Percentiles rank a stretch among this genome's conserved stretches.
These are phyloP conservation scores for Leucozona laternaria DNA, from an alignment of 2,888 invertebrate genomes.

Conservation along the genomic window DNA sequence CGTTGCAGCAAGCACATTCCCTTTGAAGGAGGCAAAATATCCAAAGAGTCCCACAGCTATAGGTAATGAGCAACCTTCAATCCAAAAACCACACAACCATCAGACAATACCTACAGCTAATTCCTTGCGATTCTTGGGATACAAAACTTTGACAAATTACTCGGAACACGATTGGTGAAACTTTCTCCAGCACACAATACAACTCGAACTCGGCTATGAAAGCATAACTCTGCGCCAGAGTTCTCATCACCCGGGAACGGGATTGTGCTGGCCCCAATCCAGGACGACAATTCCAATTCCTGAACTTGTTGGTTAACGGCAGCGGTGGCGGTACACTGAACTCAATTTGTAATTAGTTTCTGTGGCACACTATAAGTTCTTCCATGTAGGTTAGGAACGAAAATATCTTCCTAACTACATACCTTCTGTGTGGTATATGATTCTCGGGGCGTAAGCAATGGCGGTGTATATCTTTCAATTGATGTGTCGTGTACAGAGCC, in stretches of 20 bases:
- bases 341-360: conserved; percentile 75
- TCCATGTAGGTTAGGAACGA: conserved; percentile 29
- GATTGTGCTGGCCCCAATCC: conserved; percentile 1
- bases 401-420: background rate
- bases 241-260: background rate
- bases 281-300: conserved; percentile 64
- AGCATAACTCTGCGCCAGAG: conserved; percentile 44
- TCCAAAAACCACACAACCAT: conserved; percentile 40
- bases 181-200: conserved; percentile 52
- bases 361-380: conserved; percentile 49
- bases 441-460: conserved; percentile 43
- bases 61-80: conserved; percentile 25
- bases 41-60: background rate
- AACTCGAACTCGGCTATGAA: conserved; percentile 37
- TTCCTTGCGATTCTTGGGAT: conserved; percentile 60
- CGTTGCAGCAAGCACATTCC: conserved; percentile 22
- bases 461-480: conserved; percentile 62
- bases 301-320: background rate
- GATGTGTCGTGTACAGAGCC: conserved; percentile 70
- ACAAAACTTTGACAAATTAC: conserved; percentile 73
- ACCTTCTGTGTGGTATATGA: conserved; percentile 7
- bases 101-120: conserved; percentile 44
- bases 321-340: conserved; percentile 47
- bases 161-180: conserved; percentile 71
- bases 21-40: conserved; percentile 6